phyloP scores from a whole-genome alignment of 2,797 vertebrate genomes.

The Hippoglossus hippoglossus region DNA sequence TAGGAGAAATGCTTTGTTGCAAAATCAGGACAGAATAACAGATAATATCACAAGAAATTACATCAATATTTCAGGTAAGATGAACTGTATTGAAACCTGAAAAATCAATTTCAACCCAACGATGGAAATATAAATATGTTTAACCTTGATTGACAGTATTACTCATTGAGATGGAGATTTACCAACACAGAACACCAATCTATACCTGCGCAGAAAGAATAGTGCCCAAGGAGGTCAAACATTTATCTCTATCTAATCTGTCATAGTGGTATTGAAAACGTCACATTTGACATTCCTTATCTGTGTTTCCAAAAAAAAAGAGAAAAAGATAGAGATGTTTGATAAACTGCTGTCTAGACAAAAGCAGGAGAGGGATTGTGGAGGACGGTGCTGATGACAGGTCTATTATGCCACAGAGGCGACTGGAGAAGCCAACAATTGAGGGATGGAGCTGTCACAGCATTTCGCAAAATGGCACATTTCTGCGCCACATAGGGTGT shows the following conservation, averaged over 20 bases:
- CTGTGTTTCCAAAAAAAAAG: not conserved
- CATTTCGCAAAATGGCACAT: constrained; percentile 67
- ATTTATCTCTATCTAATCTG: constrained; percentile 55
- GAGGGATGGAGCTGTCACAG: constrained; percentile 70
- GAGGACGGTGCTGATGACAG: constrained; percentile 70
- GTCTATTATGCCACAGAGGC: constrained; percentile 73
- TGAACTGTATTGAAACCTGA: not conserved
- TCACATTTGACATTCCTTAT: constrained; percentile 61
- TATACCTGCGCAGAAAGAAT: constrained; percentile 27
- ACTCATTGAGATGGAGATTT: constrained; percentile 34
- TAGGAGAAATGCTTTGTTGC: not conserved
- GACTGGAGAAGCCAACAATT: constrained; percentile 63
- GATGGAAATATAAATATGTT: constrained; percentile 12
- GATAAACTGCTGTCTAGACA: constrained; percentile 70
- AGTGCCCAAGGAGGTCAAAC: constrained; percentile 50
- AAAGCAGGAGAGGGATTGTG: constrained; percentile 59
- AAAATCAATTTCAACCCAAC: not conserved
- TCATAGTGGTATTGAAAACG: constrained; percentile 46
- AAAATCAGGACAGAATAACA: not conserved
- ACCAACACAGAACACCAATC: constrained; percentile 18
- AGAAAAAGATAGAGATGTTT: constrained; percentile 46
- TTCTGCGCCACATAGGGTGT: constrained; percentile 65
- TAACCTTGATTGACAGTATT: constrained; percentile 4
- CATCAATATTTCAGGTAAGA: not conserved
- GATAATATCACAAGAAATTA: not conserved